Evolutionary conservation across 2,888 invertebrate species (phyloP).

Genomic region (Spilosoma lubricipeda): DNA sequence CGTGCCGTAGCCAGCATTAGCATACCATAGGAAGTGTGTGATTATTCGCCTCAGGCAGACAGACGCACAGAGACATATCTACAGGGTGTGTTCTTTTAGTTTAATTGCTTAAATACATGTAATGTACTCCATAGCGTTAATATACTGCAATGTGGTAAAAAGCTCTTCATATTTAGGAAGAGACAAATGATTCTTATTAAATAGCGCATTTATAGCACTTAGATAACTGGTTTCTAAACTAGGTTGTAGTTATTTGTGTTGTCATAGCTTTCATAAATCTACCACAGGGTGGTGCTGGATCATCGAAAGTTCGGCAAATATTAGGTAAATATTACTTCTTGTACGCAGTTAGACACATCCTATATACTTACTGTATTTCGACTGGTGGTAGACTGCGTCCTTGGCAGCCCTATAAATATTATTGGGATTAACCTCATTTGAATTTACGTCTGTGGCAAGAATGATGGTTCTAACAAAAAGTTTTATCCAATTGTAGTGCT

Average conservation of each 20-base stretch:
- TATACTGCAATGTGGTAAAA: neutral
- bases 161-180: neutral
- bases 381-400: slow-evolving; percentile 34
- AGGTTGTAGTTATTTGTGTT: neutral
- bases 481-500: slow-evolving; percentile 20
- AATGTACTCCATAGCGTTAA: neutral
- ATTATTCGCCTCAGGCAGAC: slow-evolving; percentile 71
- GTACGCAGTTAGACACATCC: too few species aligned
- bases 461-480: slow-evolving; percentile 19
- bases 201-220: too few species aligned
- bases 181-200: too few species aligned
- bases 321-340: too few species aligned
- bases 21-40: slow-evolving; percentile 77
- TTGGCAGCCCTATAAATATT: slow-evolving; percentile 50
- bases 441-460: slow-evolving; percentile 34
- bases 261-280: neutral
- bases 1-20: slow-evolving; percentile 74
- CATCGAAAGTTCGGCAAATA: too few species aligned
- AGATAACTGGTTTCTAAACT: too few species aligned
- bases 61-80: slow-evolving; percentile 57
- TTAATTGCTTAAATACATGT: neutral
- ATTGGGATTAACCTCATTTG: slow-evolving; percentile 53
- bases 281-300: neutral
- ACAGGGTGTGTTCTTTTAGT: slow-evolving; percentile 7
- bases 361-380: slow-evolving; percentile 14